Evolutionary conservation across 1,140 invertebrate genomes (phyloP).

Genomic region (Ctenoplectra terminalis): DNA sequence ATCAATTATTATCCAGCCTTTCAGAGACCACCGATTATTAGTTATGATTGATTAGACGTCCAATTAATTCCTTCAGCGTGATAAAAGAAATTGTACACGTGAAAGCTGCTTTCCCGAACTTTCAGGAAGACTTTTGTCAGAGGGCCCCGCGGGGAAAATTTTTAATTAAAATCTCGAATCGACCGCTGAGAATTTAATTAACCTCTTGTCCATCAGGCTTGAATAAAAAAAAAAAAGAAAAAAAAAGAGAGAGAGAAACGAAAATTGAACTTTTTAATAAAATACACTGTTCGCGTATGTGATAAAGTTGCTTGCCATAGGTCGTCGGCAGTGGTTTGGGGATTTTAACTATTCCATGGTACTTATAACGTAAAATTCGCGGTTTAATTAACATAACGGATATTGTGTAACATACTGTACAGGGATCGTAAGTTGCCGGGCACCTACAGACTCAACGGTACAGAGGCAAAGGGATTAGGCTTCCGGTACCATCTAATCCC

Average conservation of each 20-base stretch:
- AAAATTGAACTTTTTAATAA: neutral
- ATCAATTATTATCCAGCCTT: slow-evolving; percentile 6
- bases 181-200: slow-evolving; percentile 21
- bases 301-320: neutral
- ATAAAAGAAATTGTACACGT: slow-evolving; percentile 26
- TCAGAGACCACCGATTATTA: slow-evolving; percentile 22
- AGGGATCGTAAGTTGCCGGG: no score
- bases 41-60: slow-evolving; percentile 39
- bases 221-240: neutral
- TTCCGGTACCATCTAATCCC: no score
- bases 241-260: neutral
- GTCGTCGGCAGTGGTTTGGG: neutral
- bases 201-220: neutral
- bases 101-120: slow-evolving; percentile 55
- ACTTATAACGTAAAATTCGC: neutral
- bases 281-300: neutral
- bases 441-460: no score
- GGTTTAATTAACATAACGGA: neutral
- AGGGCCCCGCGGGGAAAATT: neutral
- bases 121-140: slow-evolving; percentile 10
- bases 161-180: slow-evolving; percentile 6
- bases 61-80: slow-evolving; percentile 35
- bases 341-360: neutral
- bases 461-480: no score
- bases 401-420: neutral